phyloP scores from a whole-genome alignment of 2,797 vertebrate species.

The Furcifer pardalis region DNA sequence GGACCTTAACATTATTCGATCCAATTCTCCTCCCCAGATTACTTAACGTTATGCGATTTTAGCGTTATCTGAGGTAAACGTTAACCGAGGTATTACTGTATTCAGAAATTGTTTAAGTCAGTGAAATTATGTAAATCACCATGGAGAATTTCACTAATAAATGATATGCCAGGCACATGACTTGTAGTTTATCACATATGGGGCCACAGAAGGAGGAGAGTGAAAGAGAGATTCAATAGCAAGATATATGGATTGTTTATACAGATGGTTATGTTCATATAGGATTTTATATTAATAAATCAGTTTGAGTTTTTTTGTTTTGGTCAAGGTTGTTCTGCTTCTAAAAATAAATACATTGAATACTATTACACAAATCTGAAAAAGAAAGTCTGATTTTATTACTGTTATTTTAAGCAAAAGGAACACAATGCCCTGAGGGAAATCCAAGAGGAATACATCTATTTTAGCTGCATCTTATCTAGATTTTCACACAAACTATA shows the following conservation, averaged over 20 bases:
- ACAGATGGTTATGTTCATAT: neutral
- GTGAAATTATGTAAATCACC: no score
- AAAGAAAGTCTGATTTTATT: neutral
- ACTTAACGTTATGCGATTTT: no score
- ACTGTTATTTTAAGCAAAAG: neutral
- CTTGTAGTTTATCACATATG: no score
- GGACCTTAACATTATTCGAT: no score
- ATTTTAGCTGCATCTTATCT: constrained; percentile 4
- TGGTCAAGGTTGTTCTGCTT: neutral
- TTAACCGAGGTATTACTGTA: no score
- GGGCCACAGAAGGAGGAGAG: no score
- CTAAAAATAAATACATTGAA: neutral
- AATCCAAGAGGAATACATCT: neutral
- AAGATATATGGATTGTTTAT: neutral
- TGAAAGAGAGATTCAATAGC: no score
- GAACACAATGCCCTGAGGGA: neutral
- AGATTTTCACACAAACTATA: constrained; percentile 4
- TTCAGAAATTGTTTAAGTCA: no score
- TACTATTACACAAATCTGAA: neutral
- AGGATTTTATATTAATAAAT: neutral
- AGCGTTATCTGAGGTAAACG: no score
- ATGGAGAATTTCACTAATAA: no score
- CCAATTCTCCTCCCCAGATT: no score
- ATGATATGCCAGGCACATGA: no score
- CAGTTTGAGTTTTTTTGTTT: neutral